These are phyloP conservation scores for Lycopodina hypogea DNA, from an alignment of 37 sponge, comb jelly and placozoan genomes.

Conservation along the genomic window DNA sequence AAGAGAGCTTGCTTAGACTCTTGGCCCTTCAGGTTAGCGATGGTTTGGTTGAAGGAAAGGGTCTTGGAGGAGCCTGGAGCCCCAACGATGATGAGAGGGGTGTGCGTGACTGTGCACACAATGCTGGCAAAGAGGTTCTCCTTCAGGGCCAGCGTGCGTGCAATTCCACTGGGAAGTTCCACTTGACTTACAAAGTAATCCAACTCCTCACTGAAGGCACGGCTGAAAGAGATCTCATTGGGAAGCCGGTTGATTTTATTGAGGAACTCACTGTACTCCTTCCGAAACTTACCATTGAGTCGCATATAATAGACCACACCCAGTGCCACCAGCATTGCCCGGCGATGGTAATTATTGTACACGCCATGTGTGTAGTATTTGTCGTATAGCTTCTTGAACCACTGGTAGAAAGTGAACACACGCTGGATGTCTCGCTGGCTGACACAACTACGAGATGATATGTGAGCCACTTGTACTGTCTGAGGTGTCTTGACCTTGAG, in stretches of 20 bases:
- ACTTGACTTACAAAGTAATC: slow-evolving; percentile 52
- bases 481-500: neutral
- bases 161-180: slow-evolving; percentile 82
- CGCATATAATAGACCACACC: slow-evolving; percentile 90
- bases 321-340: slow-evolving; percentile 74
- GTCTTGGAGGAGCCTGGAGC: slow-evolving; percentile 92
- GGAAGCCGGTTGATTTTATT: slow-evolving; percentile 17
- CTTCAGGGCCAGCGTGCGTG: slow-evolving; percentile 83
- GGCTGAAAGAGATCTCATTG: slow-evolving; percentile 35
- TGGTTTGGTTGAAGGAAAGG: slow-evolving; percentile 87
- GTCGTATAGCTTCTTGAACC: slow-evolving; percentile 51
- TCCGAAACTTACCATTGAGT: slow-evolving; percentile 52
- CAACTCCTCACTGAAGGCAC: slow-evolving; percentile 57
- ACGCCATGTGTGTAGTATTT: slow-evolving; percentile 17
- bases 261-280: slow-evolving; percentile 28
- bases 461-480: slow-evolving; percentile 1
- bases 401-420: slow-evolving; percentile 77
- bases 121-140: slow-evolving; percentile 91
- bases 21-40: slow-evolving; percentile 80
- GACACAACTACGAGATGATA: slow-evolving; percentile 68
- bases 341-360: slow-evolving; percentile 17
- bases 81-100: slow-evolving; percentile 90
- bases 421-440: slow-evolving; percentile 86
- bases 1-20: slow-evolving; percentile 68
- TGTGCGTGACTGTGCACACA: slow-evolving; percentile 74